These are phyloP conservation scores for Melopsittacus undulatus DNA, from an alignment of 2,797 vertebrate species.

Conservation along the genomic window DNA sequence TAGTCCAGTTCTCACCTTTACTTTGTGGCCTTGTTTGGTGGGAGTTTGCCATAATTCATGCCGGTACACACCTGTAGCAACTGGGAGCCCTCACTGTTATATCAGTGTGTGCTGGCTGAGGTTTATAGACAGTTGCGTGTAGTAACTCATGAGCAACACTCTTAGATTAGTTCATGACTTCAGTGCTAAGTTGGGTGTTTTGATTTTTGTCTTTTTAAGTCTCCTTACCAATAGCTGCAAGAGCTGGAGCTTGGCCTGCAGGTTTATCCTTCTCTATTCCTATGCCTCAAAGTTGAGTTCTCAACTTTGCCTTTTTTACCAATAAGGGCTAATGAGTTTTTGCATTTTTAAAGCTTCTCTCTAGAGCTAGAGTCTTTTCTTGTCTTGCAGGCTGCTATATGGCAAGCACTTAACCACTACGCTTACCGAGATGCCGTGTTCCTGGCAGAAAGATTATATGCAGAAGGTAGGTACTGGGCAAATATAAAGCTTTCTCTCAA, in stretches of 20 bases:
- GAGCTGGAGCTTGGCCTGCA: not conserved
- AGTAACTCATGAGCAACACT: not conserved
- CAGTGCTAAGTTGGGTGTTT: not conserved
- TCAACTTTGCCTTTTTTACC: not conserved
- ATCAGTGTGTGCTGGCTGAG: not conserved
- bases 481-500: not conserved
- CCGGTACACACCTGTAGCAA: not conserved
- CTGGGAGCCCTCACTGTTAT: not conserved
- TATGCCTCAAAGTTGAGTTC: not conserved
- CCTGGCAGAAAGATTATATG: slow-evolving; percentile 94
- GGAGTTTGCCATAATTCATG: not conserved
- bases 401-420: slow-evolving; percentile 99
- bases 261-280: not conserved
- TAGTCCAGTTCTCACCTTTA: not conserved
- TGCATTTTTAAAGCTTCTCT: not conserved
- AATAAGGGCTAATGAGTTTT: not conserved
- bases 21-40: not conserved
- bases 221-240: not conserved
- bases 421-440: slow-evolving; percentile 97
- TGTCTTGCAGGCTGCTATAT: slow-evolving; percentile 92
- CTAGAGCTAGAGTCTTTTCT: not conserved
- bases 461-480: slow-evolving; percentile 86
- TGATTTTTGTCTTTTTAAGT: not conserved
- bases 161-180: not conserved
- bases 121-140: not conserved